Conservation (phyloP, 2,888 invertebrate species). For the Synanthedon andrenaeformis region DNA sequence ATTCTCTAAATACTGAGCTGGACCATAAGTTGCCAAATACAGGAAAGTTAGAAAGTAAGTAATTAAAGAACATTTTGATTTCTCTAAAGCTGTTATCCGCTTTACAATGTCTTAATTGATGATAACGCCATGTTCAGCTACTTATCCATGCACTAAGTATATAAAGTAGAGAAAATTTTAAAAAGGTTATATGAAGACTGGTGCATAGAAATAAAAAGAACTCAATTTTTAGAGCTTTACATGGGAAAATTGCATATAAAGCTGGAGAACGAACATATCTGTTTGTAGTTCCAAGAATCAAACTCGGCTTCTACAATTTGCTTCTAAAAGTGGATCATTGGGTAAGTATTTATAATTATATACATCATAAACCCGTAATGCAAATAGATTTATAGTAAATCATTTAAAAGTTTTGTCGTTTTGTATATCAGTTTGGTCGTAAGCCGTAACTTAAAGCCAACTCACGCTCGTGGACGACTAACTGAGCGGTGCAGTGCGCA, state of each 20-base stretch:
- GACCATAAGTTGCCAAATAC: conserved; percentile 28
- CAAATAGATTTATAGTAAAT: too few species aligned
- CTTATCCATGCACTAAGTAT: conserved; percentile 26
- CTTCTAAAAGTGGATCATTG: too few species aligned
- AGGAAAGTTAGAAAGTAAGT: conserved; percentile 43
- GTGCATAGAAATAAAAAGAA: neutral
- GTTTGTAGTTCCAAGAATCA: too few species aligned
- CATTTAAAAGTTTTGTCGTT: too few species aligned
- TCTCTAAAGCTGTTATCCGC: conserved; percentile 51
- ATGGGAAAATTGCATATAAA: too few species aligned
- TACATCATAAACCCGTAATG: too few species aligned
- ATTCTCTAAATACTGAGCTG: neutral
- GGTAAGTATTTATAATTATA: too few species aligned
- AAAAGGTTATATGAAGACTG: neutral
- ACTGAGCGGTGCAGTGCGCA: conserved; percentile 86
- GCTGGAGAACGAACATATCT: too few species aligned
- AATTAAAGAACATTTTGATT: conserved; percentile 11
- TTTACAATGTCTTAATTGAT: conserved; percentile 60
- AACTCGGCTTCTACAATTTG: too few species aligned
- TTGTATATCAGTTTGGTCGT: neutral
- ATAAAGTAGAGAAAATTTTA: neutral
- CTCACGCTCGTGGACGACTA: conserved; percentile 88
- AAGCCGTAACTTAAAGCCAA: conserved; percentile 9
- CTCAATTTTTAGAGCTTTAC: too few species aligned
- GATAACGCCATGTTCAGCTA: conserved; percentile 31